Evolutionary conservation across 1,140 invertebrate genomes (phyloP).

Genomic region (Whitmania pigra): DNA sequence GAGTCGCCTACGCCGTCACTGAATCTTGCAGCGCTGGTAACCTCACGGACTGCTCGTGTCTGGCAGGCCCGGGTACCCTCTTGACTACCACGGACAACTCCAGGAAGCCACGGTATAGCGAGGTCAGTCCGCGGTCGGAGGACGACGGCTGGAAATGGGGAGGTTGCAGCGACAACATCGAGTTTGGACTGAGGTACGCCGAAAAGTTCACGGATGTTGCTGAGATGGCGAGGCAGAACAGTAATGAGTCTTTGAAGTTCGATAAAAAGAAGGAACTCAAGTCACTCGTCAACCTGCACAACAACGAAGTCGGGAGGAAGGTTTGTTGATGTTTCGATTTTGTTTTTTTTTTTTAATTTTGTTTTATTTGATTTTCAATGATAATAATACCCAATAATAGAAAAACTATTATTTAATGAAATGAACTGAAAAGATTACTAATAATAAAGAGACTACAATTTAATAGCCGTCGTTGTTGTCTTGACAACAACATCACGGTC

Average conservation of each 20-base stretch:
- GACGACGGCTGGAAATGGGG: slow-evolving; percentile 56
- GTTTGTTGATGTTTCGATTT: slow-evolving; percentile 36
- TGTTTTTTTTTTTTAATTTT: neutral
- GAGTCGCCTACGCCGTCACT: slow-evolving; percentile 55
- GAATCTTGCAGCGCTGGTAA: slow-evolving; percentile 54
- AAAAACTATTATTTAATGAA: too few relatives aligned
- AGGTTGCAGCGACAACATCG: slow-evolving; percentile 55
- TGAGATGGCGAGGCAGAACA: too few relatives aligned
- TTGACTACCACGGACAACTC: slow-evolving; percentile 30
- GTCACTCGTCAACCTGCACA: slow-evolving; percentile 54
- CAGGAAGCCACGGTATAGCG: slow-evolving; percentile 1
- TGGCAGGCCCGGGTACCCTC: slow-evolving; percentile 38
- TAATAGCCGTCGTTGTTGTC: too few relatives aligned
- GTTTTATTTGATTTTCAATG: too few relatives aligned
- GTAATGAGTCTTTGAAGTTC: neutral
- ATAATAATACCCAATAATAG: too few relatives aligned
- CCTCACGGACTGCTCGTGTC: slow-evolving; percentile 55
- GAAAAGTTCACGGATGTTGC: slow-evolving; percentile 49
- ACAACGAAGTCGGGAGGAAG: slow-evolving; percentile 54
- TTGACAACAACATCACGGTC: too few relatives aligned
- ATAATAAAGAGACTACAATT: too few relatives aligned
- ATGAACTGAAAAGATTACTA: too few relatives aligned
- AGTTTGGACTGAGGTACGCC: slow-evolving; percentile 50
- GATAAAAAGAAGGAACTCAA: slow-evolving; percentile 36
- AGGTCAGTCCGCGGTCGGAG: slow-evolving; percentile 32